phyloP scores from a whole-genome alignment of 2,797 vertebrate species.

The Rhabdophis nuchalis region DNA sequence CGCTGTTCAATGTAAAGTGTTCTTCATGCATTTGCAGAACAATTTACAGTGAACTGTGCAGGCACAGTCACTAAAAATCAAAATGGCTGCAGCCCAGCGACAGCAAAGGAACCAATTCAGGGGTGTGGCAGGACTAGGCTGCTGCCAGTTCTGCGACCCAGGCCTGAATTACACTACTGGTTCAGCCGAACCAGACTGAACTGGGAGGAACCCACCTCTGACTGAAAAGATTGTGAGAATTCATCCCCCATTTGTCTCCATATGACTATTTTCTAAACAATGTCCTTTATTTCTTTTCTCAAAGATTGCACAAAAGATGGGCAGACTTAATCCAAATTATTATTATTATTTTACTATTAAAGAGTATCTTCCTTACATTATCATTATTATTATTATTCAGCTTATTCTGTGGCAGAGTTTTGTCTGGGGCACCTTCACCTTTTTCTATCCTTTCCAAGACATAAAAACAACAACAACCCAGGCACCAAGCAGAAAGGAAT shows the following conservation, averaged over 20 bases:
- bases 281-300: not conserved
- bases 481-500: constrained; percentile 44
- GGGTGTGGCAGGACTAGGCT: too few relatives aligned
- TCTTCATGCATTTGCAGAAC: too few relatives aligned
- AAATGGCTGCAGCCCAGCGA: too few relatives aligned
- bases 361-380: constrained; percentile 23
- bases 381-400: not conserved
- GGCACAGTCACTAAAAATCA: too few relatives aligned
- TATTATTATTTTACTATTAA: constrained; percentile 2
- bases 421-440: constrained; percentile 18
- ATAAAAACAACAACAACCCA: constrained; percentile 6
- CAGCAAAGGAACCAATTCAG: too few relatives aligned
- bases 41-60: too few relatives aligned
- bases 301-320: not conserved
- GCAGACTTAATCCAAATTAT: constrained; percentile 2
- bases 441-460: constrained; percentile 38
- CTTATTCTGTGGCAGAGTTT: constrained; percentile 21
- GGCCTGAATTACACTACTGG: too few relatives aligned
- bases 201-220: too few relatives aligned
- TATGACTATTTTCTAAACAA: not conserved
- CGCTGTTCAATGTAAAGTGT: too few relatives aligned
- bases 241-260: not conserved
- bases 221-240: not conserved
- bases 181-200: too few relatives aligned
- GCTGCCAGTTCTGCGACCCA: too few relatives aligned